A percentile compares a stretch with the other conserved stretches of the same genome.
Conservation (phyloP, 2,797 vertebrate genomes). For the Adrianichthys oophorus region DNA sequence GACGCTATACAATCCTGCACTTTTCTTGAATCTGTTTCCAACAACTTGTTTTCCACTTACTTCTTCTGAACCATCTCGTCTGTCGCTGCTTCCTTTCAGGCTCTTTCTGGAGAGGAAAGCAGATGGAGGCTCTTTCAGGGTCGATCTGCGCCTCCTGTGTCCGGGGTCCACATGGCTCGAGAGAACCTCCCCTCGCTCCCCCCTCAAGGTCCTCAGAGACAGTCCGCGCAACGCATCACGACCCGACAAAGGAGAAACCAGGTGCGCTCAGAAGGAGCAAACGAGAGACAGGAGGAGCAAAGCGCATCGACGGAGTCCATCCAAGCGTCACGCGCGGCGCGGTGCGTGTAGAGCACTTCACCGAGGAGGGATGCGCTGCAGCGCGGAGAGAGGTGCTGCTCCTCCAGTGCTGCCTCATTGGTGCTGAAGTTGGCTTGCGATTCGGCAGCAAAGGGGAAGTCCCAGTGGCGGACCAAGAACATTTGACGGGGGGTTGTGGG, state of each 20-base stretch:
- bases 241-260: conserved; percentile 23
- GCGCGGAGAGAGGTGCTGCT: too few species aligned
- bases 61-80: conserved; percentile 77
- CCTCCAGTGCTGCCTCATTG: too few species aligned
- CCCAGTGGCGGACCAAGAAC: too few species aligned
- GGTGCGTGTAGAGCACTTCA: not conserved
- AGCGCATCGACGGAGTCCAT: conserved; percentile 12
- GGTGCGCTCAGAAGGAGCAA: conserved; percentile 23
- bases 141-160: conserved; percentile 17
- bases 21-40: not conserved
- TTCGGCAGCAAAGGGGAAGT: too few species aligned
- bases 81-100: conserved; percentile 50
- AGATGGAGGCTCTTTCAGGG: conserved; percentile 1
- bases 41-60: conserved; percentile 34
- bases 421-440: too few species aligned
- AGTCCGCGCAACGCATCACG: conserved; percentile 60
- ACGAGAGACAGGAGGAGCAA: not conserved
- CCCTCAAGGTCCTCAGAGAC: conserved; percentile 37
- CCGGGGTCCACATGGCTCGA: conserved; percentile 49
- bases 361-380: too few species aligned
- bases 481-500: too few species aligned
- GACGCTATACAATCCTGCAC: not conserved
- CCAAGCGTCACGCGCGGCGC: conserved; percentile 29
- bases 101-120: conserved; percentile 18
- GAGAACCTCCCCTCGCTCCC: conserved; percentile 15